phyloP scores from a whole-genome alignment of 1,140 invertebrate species.

The Druon quercuslanigerum region DNA sequence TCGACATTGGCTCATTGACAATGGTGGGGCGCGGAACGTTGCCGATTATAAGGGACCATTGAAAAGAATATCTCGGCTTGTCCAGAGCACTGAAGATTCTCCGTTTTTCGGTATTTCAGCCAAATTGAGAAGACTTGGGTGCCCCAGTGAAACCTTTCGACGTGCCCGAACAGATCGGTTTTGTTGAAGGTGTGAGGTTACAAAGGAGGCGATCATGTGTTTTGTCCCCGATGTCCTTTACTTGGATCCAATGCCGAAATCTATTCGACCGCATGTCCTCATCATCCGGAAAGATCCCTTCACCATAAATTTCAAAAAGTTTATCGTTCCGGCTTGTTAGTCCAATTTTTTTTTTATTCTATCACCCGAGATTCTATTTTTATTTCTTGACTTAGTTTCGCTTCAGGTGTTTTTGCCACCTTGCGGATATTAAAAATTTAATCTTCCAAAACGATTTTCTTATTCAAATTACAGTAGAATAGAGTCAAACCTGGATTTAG shows the following conservation, averaged over 20 bases:
- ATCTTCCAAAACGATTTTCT: not conserved
- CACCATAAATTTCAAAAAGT: not conserved
- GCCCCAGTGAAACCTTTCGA: conserved; percentile 56
- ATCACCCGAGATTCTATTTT: not conserved
- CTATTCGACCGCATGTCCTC: conserved; percentile 16
- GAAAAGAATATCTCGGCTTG: conserved; percentile 43
- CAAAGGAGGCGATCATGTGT: conserved; percentile 67
- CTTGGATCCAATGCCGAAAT: conserved; percentile 14
- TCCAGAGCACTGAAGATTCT: conserved; percentile 45
- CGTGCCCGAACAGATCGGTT: conserved; percentile 53
- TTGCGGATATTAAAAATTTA: not conserved
- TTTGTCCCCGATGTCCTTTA: conserved; percentile 53
- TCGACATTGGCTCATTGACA: conserved; percentile 45
- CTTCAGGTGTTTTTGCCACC: not conserved
- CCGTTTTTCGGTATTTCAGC: conserved; percentile 49
- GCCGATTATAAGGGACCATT: conserved; percentile 67
- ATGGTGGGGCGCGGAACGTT: conserved; percentile 57
- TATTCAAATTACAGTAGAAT: too few relatives aligned
- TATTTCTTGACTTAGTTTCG: conserved; percentile 1
- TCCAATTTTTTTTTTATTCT: not conserved
- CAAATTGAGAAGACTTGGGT: conserved; percentile 49
- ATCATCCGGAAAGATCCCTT: conserved; percentile 6
- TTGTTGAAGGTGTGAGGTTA: conserved; percentile 71
- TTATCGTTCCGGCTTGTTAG: conserved; percentile 1
- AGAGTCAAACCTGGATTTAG: too few relatives aligned